phyloP scores from a whole-genome alignment of 53 echinoderm and acorn worm genomes.

The Crossaster papposus region DNA sequence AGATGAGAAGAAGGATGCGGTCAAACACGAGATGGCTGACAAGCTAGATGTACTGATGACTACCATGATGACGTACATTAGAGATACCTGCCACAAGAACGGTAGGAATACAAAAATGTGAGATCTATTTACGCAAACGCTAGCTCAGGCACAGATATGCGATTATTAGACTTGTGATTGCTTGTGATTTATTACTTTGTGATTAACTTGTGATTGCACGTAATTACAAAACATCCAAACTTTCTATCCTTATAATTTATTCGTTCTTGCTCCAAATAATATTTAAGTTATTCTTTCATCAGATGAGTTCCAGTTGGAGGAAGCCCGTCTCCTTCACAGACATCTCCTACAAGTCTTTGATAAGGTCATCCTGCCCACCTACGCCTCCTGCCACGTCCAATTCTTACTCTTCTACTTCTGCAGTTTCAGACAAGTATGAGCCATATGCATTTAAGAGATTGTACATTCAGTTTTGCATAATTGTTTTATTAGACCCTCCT shows the following conservation, averaged over 20 bases:
- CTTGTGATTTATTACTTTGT: background rate
- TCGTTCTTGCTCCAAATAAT: background rate
- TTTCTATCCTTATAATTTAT: background rate
- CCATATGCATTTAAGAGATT: too few species aligned
- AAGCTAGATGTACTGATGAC: constrained; percentile 73
- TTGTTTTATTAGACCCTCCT: too few species aligned
- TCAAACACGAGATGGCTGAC: constrained; percentile 65
- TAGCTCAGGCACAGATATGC: too few species aligned
- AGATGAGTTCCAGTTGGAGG: constrained; percentile 78
- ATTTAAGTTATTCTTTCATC: background rate
- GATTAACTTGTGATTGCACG: background rate
- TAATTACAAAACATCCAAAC: background rate
- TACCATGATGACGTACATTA: constrained; percentile 63
- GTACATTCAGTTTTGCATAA: too few species aligned
- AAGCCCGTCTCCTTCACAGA: constrained; percentile 68
- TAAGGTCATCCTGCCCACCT: constrained; percentile 73
- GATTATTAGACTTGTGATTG: too few species aligned
- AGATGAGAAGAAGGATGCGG: constrained; percentile 51
- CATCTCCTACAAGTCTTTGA: constrained; percentile 84
- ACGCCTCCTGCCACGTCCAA: constrained; percentile 74
- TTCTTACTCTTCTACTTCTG: constrained; percentile 81
- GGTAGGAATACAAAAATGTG: too few species aligned
- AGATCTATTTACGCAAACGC: too few species aligned
- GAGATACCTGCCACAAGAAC: constrained; percentile 62
- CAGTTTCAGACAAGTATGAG: constrained; percentile 76